Conservation (phyloP, 2,888 invertebrate genomes). For the Coenonympha glycerion region DNA sequence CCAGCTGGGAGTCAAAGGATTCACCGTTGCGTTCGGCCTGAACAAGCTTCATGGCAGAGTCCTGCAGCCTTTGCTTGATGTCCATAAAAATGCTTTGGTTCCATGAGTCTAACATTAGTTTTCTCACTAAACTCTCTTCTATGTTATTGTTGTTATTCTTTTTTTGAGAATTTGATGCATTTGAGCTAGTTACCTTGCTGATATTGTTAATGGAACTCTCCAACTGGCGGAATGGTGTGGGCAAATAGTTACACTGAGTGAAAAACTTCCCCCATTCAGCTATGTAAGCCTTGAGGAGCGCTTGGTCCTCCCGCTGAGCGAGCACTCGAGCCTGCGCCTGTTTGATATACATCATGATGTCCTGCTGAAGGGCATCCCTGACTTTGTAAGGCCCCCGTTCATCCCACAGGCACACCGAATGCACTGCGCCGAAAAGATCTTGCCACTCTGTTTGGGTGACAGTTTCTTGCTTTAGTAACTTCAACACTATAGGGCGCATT, state of each 20-base stretch:
- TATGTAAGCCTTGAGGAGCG: slow-evolving; percentile 96
- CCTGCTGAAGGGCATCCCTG: slow-evolving; percentile 89
- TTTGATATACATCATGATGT: slow-evolving; percentile 95
- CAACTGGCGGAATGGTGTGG: slow-evolving; percentile 95
- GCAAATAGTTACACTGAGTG: slow-evolving; percentile 97
- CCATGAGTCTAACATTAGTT: slow-evolving; percentile 99
- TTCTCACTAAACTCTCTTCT: slow-evolving; percentile 93
- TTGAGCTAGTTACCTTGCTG: slow-evolving; percentile 59
- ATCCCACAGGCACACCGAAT: slow-evolving; percentile 97
- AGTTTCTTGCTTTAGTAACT: slow-evolving; percentile 93
- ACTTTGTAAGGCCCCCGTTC: slow-evolving; percentile 94
- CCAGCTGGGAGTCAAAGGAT: slow-evolving; percentile 97
- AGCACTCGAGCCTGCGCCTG: slow-evolving; percentile 93
- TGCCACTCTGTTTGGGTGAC: slow-evolving; percentile 98
- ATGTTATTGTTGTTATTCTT: slow-evolving; percentile 76
- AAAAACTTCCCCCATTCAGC: slow-evolving; percentile 99
- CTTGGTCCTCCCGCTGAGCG: slow-evolving; percentile 95
- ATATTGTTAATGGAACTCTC: slow-evolving; percentile 86
- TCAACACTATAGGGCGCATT: slow-evolving; percentile 95
- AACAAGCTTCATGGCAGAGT: slow-evolving; percentile 98
- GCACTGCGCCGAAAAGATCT: slow-evolving; percentile 96
- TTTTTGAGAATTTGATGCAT: slow-evolving; percentile 60
- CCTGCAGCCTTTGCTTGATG: slow-evolving; percentile 93
- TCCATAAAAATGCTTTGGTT: slow-evolving; percentile 97
- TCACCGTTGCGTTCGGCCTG: slow-evolving; percentile 98